Evolutionary conservation across 2,113 vertebrate species (phyloP).

Genomic region (Macaca mulatta): DNA sequence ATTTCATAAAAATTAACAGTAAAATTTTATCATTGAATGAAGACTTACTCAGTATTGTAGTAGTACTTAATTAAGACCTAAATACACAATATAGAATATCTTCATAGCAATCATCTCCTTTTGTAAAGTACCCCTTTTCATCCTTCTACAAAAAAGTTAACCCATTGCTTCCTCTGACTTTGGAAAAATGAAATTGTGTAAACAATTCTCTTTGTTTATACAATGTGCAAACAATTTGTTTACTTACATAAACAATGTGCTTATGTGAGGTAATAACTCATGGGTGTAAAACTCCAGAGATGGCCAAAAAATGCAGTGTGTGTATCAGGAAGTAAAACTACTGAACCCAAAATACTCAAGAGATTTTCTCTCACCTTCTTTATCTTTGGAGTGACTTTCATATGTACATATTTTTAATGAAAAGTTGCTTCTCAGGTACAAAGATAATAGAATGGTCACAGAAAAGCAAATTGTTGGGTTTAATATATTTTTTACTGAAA

Average conservation of each 20-base stretch:
- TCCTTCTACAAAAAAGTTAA: background rate
- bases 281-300: background rate
- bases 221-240: too few species aligned
- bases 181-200: conserved; percentile 9
- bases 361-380: background rate
- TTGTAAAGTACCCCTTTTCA: background rate
- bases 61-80: background rate
- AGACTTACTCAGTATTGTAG: background rate
- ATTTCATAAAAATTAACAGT: background rate
- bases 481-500: conserved; percentile 7
- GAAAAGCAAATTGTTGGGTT: background rate
- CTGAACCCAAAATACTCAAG: background rate
- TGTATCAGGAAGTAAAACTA: background rate
- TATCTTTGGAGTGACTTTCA: background rate
- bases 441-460: background rate
- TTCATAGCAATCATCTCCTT: background rate
- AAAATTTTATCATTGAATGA: background rate
- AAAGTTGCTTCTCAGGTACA: background rate
- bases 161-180: background rate
- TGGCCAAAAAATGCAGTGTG: background rate
- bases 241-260: too few species aligned
- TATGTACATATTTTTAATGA: background rate
- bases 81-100: background rate
- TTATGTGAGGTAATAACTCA: background rate
- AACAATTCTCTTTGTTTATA: background rate